Evolutionary conservation across 1,140 invertebrate genomes (phyloP).

Genomic region (Ectropis grisescens): DNA sequence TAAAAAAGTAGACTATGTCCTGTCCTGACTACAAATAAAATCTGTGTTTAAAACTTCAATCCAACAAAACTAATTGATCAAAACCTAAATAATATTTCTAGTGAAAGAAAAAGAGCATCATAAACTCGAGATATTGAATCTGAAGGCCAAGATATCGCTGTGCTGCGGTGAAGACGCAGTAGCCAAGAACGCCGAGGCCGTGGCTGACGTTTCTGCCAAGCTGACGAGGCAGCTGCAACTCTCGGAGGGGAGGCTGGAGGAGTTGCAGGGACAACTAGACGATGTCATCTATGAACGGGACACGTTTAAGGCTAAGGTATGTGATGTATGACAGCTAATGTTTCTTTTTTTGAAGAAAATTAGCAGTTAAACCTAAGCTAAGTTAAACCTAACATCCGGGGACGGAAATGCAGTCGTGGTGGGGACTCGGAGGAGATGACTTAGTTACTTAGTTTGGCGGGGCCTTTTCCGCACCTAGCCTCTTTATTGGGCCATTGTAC

Average conservation of each 20-base stretch:
- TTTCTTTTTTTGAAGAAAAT: too few relatives aligned
- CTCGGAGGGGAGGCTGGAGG: constrained; percentile 30
- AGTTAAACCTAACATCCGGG: too few relatives aligned
- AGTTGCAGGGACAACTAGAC: constrained; percentile 33
- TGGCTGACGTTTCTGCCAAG: constrained; percentile 17
- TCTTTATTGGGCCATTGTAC: too few relatives aligned
- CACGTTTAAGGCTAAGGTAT: constrained; percentile 44
- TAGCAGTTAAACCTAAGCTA: too few relatives aligned
- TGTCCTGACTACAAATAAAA: too few relatives aligned
- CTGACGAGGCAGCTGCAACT: constrained; percentile 36
- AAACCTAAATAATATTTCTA: constrained; percentile 17
- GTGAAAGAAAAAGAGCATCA: constrained; percentile 56
- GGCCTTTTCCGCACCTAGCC: too few relatives aligned
- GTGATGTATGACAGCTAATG: neutral
- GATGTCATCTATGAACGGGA: constrained; percentile 46
- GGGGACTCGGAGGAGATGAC: too few relatives aligned
- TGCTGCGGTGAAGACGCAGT: constrained; percentile 36
- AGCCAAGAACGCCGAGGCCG: constrained; percentile 10
- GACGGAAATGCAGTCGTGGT: too few relatives aligned
- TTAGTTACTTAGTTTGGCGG: too few relatives aligned
- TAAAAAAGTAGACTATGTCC: too few relatives aligned
- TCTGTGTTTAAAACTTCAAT: too few relatives aligned
- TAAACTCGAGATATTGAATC: constrained; percentile 43
- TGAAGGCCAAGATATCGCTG: constrained; percentile 44
- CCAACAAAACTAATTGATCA: too few relatives aligned